phyloP scores from a whole-genome alignment of 2,113 vertebrate species.

The Ceratotherium simum region DNA sequence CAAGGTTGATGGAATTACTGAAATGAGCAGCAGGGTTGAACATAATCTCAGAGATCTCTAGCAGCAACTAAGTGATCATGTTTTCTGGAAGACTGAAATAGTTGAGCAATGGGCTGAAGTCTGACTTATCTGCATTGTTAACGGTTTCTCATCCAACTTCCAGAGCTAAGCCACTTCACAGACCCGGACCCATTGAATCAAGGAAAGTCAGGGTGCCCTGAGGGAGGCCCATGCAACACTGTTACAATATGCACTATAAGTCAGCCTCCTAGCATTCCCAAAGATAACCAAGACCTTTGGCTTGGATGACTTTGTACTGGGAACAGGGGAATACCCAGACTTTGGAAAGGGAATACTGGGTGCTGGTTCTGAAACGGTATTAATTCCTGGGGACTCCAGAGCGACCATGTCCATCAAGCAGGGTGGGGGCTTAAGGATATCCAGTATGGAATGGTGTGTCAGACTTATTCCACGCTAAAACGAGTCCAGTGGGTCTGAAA shows the following conservation, averaged over 20 bases:
- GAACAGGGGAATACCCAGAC: background rate
- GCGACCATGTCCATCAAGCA: background rate
- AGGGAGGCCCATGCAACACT: background rate
- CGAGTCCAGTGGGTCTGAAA: background rate
- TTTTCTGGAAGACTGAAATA: background rate
- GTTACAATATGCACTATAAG: background rate
- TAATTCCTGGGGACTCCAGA: background rate
- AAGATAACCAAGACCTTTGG: background rate
- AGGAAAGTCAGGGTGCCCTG: background rate
- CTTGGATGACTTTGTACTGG: too few species aligned
- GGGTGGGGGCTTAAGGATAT: background rate
- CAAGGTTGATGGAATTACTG: background rate
- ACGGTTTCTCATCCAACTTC: background rate
- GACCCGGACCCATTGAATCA: background rate
- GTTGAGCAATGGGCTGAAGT: too few species aligned
- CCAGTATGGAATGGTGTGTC: background rate
- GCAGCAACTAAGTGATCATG: background rate
- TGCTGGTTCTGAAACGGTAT: background rate
- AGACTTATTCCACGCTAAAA: background rate
- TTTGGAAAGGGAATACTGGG: background rate
- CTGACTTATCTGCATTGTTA: background rate
- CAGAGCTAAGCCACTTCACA: background rate
- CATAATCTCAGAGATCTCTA: background rate
- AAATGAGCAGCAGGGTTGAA: background rate
- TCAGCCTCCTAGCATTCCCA: too few species aligned